Evolutionary conservation across 2,113 vertebrate genomes (phyloP).

Genomic region (Taurulus bubalis): DNA sequence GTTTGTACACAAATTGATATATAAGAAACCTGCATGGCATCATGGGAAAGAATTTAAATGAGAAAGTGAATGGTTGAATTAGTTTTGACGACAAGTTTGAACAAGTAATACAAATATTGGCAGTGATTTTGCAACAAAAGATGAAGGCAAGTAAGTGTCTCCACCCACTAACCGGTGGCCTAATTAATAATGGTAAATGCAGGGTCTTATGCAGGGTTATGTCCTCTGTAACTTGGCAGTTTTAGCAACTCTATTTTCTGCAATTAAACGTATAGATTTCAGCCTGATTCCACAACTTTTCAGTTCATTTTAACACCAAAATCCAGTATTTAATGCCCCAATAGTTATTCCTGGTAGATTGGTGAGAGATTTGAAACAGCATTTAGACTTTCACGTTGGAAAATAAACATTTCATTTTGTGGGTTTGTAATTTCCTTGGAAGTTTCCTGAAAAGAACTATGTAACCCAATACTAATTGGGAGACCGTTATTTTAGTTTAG

Average conservation of each 20-base stretch:
- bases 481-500: not conserved
- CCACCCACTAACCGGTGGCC: not conserved
- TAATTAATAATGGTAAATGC: not conserved
- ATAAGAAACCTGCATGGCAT: conserved; percentile 32
- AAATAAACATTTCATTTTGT: not conserved
- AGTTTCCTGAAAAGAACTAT: not conserved
- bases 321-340: not conserved
- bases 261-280: not conserved
- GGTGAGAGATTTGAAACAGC: not conserved
- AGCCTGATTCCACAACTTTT: not conserved
- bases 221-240: not conserved
- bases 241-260: not conserved
- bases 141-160: not conserved
- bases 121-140: not conserved
- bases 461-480: too few species aligned
- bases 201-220: not conserved
- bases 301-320: not conserved
- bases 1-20: conserved; percentile 14
- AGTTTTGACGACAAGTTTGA: not conserved
- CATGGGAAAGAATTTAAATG: conserved; percentile 33
- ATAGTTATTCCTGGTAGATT: not conserved
- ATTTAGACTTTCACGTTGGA: not conserved
- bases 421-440: not conserved
- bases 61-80: not conserved
- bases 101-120: not conserved